phyloP scores from a whole-genome alignment of 2,113 vertebrate species.

The Elaphurus davidianus region DNA sequence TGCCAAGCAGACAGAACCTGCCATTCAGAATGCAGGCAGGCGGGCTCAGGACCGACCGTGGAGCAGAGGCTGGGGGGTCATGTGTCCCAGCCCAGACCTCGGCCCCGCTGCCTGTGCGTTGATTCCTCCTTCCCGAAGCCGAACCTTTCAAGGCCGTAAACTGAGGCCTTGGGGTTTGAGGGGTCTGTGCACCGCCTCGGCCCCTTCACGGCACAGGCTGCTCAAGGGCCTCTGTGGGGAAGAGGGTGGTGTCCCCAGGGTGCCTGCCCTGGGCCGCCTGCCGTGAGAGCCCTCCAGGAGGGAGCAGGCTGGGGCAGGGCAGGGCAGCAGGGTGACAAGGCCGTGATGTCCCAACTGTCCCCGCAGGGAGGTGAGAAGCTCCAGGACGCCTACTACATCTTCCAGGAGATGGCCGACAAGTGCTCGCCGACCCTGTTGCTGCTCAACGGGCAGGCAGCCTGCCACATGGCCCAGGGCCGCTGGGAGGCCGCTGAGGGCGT shows the following conservation, averaged over 20 bases:
- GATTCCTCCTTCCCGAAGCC: background rate
- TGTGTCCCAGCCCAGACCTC: background rate
- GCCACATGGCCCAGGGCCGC: constrained; percentile 94
- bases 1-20: background rate
- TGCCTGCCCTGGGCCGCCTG: background rate
- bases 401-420: constrained; percentile 98
- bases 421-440: constrained; percentile 92
- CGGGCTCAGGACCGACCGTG: background rate
- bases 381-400: constrained; percentile 98
- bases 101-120: rapidly evolving
- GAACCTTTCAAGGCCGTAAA: background rate
- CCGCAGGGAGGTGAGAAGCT: constrained; percentile 94
- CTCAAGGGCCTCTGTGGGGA: background rate
- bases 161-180: rapidly evolving
- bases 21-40: background rate
- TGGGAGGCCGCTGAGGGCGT: constrained; percentile 95
- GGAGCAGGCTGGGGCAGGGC: background rate
- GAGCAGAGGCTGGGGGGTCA: background rate
- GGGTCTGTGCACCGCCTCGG: rapidly evolving
- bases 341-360: background rate
- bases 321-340: background rate
- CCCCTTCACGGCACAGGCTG: background rate
- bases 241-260: background rate
- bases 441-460: constrained; percentile 93
- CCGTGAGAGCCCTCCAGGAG: background rate